Evolutionary conservation across 2,797 vertebrate species (phyloP).

Genomic region (Phrynocephalus forsythii): DNA sequence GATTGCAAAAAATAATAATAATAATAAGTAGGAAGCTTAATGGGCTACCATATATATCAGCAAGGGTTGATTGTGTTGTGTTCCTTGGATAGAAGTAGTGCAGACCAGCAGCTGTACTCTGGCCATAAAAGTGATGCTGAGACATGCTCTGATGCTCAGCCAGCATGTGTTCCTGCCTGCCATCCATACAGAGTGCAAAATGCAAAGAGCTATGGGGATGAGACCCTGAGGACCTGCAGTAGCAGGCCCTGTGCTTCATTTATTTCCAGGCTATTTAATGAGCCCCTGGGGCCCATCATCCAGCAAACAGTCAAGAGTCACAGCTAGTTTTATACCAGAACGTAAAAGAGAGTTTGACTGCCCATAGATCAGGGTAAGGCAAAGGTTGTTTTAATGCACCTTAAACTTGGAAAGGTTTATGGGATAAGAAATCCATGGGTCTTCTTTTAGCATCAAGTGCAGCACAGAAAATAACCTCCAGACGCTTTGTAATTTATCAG

Average conservation of each 20-base stretch:
- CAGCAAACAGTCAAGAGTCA: neutral
- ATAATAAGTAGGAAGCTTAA: neutral
- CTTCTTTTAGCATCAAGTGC: neutral
- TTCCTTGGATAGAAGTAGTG: neutral
- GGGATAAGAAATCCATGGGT: slow-evolving; percentile 42
- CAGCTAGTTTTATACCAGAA: slow-evolving; percentile 21
- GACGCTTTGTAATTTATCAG: neutral
- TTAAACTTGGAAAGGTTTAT: slow-evolving; percentile 43
- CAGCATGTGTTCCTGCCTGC: neutral
- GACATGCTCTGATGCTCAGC: neutral
- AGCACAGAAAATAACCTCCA: slow-evolving; percentile 33
- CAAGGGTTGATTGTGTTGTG: neutral
- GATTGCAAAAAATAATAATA: neutral
- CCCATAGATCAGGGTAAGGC: slow-evolving; percentile 4
- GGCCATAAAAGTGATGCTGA: neutral
- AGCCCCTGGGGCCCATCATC: slow-evolving; percentile 9
- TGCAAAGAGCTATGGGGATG: neutral
- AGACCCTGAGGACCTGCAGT: neutral
- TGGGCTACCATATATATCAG: neutral
- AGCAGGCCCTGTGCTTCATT: slow-evolving; percentile 6
- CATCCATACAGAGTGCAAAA: neutral
- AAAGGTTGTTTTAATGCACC: slow-evolving; percentile 21
- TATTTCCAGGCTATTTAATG: slow-evolving; percentile 11
- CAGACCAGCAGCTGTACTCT: neutral
- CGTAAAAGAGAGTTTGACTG: slow-evolving; percentile 29